Conservation (phyloP, 2,797 vertebrate species). For the Mionectes olivaceus region DNA sequence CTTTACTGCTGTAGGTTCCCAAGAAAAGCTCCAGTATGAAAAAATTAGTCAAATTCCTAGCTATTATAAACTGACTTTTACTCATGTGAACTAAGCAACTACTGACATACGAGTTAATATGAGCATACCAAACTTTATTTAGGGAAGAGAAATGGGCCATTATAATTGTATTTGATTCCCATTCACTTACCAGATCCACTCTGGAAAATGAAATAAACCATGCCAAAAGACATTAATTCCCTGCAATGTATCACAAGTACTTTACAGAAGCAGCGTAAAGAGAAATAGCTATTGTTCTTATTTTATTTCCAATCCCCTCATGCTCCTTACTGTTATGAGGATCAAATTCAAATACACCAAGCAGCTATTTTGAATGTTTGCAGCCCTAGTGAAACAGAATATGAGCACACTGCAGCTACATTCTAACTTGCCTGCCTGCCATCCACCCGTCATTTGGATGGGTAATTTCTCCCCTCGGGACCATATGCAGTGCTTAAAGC, state of each 20-base stretch:
- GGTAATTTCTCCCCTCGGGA: slow-evolving; percentile 42
- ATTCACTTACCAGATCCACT: slow-evolving; percentile 58
- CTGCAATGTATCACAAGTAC: slow-evolving; percentile 37
- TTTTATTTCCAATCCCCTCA: slow-evolving; percentile 46
- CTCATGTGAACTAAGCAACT: slow-evolving; percentile 34
- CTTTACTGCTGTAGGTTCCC: not conserved
- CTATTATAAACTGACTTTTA: slow-evolving; percentile 32
- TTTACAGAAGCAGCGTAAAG: slow-evolving; percentile 45
- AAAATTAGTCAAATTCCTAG: slow-evolving; percentile 30
- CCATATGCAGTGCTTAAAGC: slow-evolving; percentile 44
- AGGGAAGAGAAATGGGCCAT: slow-evolving; percentile 52
- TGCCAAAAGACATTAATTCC: slow-evolving; percentile 66
- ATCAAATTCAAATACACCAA: slow-evolving; percentile 60
- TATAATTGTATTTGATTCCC: slow-evolving; percentile 58
- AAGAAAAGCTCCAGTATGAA: slow-evolving; percentile 2
- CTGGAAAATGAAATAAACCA: slow-evolving; percentile 67
- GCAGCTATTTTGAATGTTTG: slow-evolving; percentile 59
- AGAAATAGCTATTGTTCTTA: slow-evolving; percentile 58
- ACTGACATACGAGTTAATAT: slow-evolving; percentile 44
- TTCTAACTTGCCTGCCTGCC: slow-evolving; percentile 46
- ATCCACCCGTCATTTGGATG: slow-evolving; percentile 53
- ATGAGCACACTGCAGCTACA: slow-evolving; percentile 30
- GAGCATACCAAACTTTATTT: slow-evolving; percentile 62
- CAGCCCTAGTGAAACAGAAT: slow-evolving; percentile 41
- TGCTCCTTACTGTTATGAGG: slow-evolving; percentile 44